phyloP scores from a whole-genome alignment of 2,113 vertebrate species.

The Rana temporaria region DNA sequence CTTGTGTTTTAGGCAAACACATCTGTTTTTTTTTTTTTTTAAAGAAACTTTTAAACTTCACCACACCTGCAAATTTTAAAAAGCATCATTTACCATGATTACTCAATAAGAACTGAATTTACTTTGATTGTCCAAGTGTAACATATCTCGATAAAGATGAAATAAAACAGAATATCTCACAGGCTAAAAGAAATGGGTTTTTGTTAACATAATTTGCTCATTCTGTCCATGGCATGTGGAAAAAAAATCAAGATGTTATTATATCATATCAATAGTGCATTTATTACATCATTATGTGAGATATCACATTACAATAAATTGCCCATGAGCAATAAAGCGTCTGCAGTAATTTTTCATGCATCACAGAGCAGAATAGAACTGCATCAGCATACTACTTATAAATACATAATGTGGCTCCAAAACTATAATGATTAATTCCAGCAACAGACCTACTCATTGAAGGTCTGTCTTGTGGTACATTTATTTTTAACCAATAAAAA shows the following conservation, averaged over 20 bases:
- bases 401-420: conserved; percentile 45
- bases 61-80: no score
- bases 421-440: conserved; percentile 39
- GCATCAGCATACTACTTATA: conserved; percentile 46
- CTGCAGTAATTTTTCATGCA: conserved; percentile 24
- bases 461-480: conserved; percentile 17
- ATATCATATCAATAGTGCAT: conserved; percentile 19
- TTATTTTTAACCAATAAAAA: conserved; percentile 22
- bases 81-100: no score
- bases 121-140: conserved; percentile 6
- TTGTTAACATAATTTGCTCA: conserved; percentile 21
- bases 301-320: conserved; percentile 49
- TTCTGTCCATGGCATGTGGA: conserved; percentile 3
- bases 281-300: conserved; percentile 40
- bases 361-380: conserved; percentile 26
- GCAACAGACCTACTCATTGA: conserved; percentile 30
- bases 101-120: neutral
- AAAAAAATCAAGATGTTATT: conserved; percentile 9
- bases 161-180: neutral
- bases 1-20: neutral
- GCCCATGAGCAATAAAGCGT: conserved; percentile 26
- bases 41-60: neutral
- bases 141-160: neutral
- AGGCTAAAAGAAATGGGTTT: neutral
- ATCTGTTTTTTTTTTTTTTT: neutral